Evolutionary conservation across 1,140 invertebrate genomes (phyloP).

Genomic region (Copidosoma floridanum): DNA sequence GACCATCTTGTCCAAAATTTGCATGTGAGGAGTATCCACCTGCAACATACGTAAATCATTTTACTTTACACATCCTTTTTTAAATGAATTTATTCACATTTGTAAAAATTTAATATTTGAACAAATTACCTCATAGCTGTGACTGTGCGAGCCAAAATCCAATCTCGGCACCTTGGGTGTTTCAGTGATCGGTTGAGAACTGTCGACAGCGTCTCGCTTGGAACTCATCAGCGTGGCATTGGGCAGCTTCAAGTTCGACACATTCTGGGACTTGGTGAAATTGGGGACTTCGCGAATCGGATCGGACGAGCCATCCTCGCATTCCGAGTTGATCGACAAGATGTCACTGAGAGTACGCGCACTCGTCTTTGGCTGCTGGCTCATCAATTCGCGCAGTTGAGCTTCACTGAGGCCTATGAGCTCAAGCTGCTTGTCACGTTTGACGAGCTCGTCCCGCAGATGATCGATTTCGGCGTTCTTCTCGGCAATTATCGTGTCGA

Average conservation of each 20-base stretch:
- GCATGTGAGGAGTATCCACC: background rate
- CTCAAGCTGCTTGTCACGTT: conserved; percentile 57
- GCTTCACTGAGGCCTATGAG: conserved; percentile 56
- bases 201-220: conserved; percentile 14
- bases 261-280: conserved; percentile 34
- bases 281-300: conserved; percentile 38
- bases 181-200: conserved; percentile 26
- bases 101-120: conserved; percentile 20
- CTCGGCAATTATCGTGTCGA: conserved; percentile 65
- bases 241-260: conserved; percentile 38
- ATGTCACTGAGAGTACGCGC: conserved; percentile 69
- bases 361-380: conserved; percentile 56
- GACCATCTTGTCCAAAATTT: too few species aligned
- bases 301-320: conserved; percentile 53
- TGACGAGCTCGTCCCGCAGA: conserved; percentile 57
- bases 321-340: conserved; percentile 67
- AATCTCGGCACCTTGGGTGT: conserved; percentile 37
- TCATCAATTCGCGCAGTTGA: conserved; percentile 39
- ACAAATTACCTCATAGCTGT: conserved; percentile 6
- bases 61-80: too few species aligned
- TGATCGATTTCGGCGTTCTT: conserved; percentile 69
- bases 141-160: conserved; percentile 38
- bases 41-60: background rate
- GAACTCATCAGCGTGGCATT: conserved; percentile 3
- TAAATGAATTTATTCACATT: conserved; percentile 15